Base-by-base conservation (phyloP, 1,140 invertebrate genomes). In the Streblospio benedicti region DNA sequence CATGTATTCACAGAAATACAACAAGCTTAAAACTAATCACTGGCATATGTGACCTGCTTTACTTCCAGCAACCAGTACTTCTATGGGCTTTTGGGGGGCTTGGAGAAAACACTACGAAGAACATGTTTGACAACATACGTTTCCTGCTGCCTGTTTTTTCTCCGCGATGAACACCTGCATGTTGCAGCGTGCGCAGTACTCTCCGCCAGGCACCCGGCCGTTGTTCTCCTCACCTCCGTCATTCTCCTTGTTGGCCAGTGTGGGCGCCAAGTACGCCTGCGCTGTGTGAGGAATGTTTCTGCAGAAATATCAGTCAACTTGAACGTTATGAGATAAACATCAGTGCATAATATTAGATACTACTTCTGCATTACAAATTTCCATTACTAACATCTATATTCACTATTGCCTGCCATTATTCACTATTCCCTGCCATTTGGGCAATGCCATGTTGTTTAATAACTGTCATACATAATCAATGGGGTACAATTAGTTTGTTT, bases 251-350 rank as follows among this genome's bases (percentile, higher is more conserved):
- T n/a, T 38, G 2, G 6, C 43, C 53, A 38, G 9, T 25, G 33
- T 41, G 23, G 53, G 53, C 3, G 53, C 53, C 25, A 56, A n/a
- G 20, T 56, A 38, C 0, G 53, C 53, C 30, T 56, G 23, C n/a
- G 53, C 53, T 12, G 35, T 56, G 35, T 56, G 53, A 20, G 53
- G 53, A 18, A 56, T 38, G 23, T 56, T 56, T 23, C 53, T 56
- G n/a, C n/a, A n/a, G 53, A 30, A 52, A 52, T 25, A 52, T 16
- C 28, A 30, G 30, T 31, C 9, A 31, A 5, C 20, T 20, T 20
- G n/a, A 51, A 51, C 27, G 18, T 52, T n/a, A n/a, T 25, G 6
- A 4, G 12, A 31, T n/a, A 28, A 30, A 3, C 23, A 5, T 16
- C 20, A n/a, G 35, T n/a, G n/a, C 35, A 38, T 9, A 38, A 38